phyloP scores from a whole-genome alignment of 2,888 invertebrate species.

The Spisula solida region DNA sequence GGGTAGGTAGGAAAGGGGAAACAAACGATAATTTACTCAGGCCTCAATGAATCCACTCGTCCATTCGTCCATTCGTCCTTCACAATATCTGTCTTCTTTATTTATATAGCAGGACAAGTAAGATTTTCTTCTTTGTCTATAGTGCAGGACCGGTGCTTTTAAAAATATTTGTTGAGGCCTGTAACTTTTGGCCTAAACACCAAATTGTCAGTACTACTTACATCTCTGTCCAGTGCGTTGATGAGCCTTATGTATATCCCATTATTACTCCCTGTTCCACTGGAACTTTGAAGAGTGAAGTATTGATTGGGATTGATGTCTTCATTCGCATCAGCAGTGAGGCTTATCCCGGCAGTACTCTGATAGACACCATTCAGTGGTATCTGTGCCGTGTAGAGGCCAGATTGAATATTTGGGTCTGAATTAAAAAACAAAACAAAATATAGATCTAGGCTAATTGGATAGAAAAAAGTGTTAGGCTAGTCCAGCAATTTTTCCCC shows the following conservation, averaged over 20 bases:
- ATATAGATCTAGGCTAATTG: background rate
- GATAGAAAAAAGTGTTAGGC: too few species aligned
- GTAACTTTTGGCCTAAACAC: too few species aligned
- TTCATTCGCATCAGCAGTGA: conserved; percentile 35
- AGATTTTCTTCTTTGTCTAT: too few species aligned
- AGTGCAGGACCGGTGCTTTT: too few species aligned
- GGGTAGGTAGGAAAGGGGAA: too few species aligned
- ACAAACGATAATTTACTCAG: too few species aligned
- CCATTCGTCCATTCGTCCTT: too few species aligned
- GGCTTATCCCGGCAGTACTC: conserved; percentile 29
- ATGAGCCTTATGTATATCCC: conserved; percentile 70
- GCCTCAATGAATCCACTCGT: too few species aligned
- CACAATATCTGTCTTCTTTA: too few species aligned
- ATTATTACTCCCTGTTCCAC: conserved; percentile 10
- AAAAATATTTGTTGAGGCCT: too few species aligned
- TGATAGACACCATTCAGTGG: conserved; percentile 54
- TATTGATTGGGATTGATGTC: conserved; percentile 64
- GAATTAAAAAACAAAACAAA: conserved; percentile 17
- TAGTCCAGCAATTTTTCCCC: too few species aligned
- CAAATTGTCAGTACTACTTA: conserved; percentile 65
- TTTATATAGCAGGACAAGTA: too few species aligned
- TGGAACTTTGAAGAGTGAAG: conserved; percentile 60
- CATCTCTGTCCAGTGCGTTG: conserved; percentile 87
- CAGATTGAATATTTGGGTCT: conserved; percentile 38
- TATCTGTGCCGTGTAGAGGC: conserved; percentile 52